Conservation (phyloP, 2,888 invertebrate species). For the Tipula vernalis region DNA sequence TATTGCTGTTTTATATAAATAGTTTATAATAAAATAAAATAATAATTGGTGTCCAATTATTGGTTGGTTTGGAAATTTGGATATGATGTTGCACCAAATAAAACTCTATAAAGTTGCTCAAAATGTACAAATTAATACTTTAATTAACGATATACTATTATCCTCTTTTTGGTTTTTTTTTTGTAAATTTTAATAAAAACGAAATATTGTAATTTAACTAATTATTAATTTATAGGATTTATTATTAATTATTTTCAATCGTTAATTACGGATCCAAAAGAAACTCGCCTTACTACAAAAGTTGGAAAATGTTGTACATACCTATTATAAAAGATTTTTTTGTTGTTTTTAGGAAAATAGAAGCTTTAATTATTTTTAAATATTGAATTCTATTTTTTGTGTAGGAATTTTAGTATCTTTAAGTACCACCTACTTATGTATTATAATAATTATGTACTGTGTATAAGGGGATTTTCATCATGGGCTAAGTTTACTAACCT, state of each 20-base stretch:
- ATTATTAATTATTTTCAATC: background rate
- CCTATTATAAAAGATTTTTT: background rate
- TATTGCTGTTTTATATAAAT: background rate
- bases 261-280: background rate
- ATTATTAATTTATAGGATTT: background rate
- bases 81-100: background rate
- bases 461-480: background rate
- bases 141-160: background rate
- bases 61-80: slow-evolving; percentile 4
- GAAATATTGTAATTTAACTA: background rate
- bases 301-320: background rate
- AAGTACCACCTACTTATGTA: background rate
- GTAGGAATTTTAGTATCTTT: background rate
- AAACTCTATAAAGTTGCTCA: background rate
- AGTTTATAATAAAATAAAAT: background rate
- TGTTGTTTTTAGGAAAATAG: background rate
- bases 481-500: background rate
- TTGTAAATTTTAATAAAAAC: background rate
- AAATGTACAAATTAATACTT: slow-evolving; percentile 4
- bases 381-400: background rate
- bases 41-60: background rate
- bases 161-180: background rate
- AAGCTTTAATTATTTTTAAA: background rate
- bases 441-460: background rate
- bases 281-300: background rate